Evolutionary conservation across 2,113 vertebrate genomes (phyloP).

Genomic region (Prietella phreatophila): DNA sequence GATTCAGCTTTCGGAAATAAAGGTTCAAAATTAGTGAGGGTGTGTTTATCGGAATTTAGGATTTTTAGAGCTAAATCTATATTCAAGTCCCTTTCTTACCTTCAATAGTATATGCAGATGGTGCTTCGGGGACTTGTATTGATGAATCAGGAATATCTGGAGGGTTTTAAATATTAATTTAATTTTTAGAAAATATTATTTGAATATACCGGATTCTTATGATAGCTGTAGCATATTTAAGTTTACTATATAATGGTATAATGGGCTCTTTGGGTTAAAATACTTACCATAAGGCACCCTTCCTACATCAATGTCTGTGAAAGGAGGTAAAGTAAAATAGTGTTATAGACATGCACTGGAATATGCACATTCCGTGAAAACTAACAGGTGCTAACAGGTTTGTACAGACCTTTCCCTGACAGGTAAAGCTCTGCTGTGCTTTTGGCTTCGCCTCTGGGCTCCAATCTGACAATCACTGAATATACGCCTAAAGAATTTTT

Average conservation of each 20-base stretch:
- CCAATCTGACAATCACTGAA: conserved; percentile 96
- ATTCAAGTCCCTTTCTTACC: conserved; percentile 67
- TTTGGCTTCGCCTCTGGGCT: conserved; percentile 95
- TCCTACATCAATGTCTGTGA: conserved; percentile 92
- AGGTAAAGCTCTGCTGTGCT: conserved; percentile 97
- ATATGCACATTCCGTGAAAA: conserved; percentile 12
- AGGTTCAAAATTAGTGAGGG: conserved; percentile 16
- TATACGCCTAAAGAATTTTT: conserved; percentile 85
- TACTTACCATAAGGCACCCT: conserved; percentile 86
- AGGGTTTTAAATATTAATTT: conserved; percentile 48
- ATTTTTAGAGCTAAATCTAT: neutral
- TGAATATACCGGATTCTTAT: neutral
- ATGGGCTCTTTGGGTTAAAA: neutral
- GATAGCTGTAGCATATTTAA: neutral
- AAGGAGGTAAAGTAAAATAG: conserved; percentile 61
- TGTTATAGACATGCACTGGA: conserved; percentile 51
- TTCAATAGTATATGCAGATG: conserved; percentile 75
- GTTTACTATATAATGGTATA: neutral
- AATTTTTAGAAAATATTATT: neutral
- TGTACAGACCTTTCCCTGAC: conserved; percentile 89
- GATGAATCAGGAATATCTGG: conserved; percentile 91
- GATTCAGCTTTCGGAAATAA: conserved; percentile 63
- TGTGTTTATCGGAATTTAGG: neutral
- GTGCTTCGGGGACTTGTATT: conserved; percentile 79
- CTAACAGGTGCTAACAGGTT: conserved; percentile 42